Conservation (phyloP, 2,113 vertebrate genomes). For the Urocynchramus pylzowi region DNA sequence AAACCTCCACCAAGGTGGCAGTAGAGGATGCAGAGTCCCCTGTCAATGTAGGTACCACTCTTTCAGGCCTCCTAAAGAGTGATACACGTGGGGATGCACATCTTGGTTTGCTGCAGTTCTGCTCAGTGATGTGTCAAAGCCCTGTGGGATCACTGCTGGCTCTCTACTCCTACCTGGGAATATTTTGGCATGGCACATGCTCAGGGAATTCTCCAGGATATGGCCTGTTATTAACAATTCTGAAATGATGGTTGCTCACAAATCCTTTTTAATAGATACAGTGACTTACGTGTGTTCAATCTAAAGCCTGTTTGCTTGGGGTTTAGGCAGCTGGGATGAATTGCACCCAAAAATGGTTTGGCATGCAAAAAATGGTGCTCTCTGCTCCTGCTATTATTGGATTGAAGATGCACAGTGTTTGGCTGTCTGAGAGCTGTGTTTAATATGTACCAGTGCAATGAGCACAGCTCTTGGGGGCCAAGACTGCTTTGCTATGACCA, state of each 20-base stretch:
- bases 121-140: background rate
- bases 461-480: background rate
- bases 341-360: background rate
- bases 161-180: background rate
- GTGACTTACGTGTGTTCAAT: background rate
- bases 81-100: background rate
- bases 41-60: rapidly evolving
- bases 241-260: background rate
- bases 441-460: background rate
- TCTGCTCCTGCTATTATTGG: background rate
- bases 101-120: background rate
- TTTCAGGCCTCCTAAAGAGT: background rate
- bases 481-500: background rate
- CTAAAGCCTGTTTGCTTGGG: background rate
- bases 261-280: background rate
- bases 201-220: background rate
- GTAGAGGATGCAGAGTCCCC: background rate
- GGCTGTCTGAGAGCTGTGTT: background rate
- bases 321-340: background rate
- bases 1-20: background rate
- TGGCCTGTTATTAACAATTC: background rate
- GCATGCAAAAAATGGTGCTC: background rate
- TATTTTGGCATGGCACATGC: background rate
- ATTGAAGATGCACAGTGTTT: background rate
- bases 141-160: background rate